phyloP scores from a whole-genome alignment of 2,113 vertebrate genomes.

The Leucoraja erinaceus region DNA sequence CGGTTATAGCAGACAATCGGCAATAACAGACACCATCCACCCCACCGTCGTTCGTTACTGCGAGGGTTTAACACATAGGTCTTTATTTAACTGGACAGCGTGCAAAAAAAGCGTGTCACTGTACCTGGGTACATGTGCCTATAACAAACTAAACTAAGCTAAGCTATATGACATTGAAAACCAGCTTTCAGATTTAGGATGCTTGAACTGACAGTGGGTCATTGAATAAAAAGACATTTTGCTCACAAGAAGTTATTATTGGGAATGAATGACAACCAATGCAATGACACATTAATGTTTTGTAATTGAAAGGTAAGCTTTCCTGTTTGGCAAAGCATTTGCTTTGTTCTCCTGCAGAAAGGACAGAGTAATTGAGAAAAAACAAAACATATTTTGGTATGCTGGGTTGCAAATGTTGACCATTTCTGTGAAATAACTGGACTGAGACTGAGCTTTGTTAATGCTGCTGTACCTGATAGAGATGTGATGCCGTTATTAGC shows the following conservation, averaged over 20 bases:
- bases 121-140: no score
- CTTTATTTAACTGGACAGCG: no score
- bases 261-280: not conserved
- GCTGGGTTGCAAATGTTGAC: not conserved
- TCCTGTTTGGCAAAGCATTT: not conserved
- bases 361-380: not conserved
- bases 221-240: not conserved
- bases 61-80: no score
- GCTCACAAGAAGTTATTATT: not conserved
- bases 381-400: not conserved
- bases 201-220: not conserved
- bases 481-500: conserved; percentile 83
- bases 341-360: not conserved
- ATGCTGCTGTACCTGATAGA: conserved; percentile 70
- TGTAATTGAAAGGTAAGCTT: not conserved
- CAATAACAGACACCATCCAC: no score
- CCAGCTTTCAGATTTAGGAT: not conserved
- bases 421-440: not conserved
- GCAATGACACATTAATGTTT: not conserved
- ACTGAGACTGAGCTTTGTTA: conserved; percentile 12
- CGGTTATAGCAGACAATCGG: no score
- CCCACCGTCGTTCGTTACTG: no score
- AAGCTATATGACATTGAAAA: not conserved
- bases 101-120: no score
- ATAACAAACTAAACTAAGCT: no score